Evolutionary conservation across 2,113 vertebrate genomes (phyloP).

Genomic region (Lophochroa leadbeateri): DNA sequence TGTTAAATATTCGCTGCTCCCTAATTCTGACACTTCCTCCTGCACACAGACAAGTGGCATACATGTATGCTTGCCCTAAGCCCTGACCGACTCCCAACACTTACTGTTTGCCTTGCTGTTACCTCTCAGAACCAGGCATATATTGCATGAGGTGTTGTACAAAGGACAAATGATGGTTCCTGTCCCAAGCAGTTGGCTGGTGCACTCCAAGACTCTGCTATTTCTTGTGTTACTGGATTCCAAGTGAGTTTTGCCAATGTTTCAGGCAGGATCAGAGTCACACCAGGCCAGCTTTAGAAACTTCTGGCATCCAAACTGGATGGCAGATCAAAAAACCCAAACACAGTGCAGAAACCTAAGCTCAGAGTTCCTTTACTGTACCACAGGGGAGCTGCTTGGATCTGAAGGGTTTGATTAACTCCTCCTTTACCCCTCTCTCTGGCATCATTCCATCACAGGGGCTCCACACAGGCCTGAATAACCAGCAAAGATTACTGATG

Average conservation of each 20-base stretch:
- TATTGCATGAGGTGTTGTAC: background rate
- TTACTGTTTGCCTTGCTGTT: background rate
- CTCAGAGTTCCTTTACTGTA: background rate
- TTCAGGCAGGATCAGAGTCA: background rate
- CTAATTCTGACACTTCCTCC: background rate
- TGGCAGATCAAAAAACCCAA: background rate
- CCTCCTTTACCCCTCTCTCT: background rate
- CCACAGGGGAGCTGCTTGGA: background rate
- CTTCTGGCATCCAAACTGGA: background rate
- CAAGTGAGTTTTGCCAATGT: background rate
- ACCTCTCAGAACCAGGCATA: background rate
- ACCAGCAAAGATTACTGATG: background rate
- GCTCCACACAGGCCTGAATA: background rate
- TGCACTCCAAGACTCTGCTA: background rate
- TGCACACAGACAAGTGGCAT: background rate
- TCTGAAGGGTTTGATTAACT: background rate
- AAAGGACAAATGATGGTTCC: background rate
- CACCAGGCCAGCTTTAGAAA: slow-evolving; percentile 20
- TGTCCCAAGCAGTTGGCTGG: background rate
- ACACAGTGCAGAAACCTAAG: background rate
- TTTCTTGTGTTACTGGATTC: background rate
- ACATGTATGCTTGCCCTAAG: background rate
- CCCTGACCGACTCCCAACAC: background rate
- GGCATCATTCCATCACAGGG: background rate
- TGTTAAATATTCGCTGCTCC: background rate